A percentile compares a stretch with the other conserved stretches of the same genome.
These are phyloP conservation scores for Lingula anatina DNA, from an alignment of 2,888 invertebrate genomes.

Conservation along the genomic window DNA sequence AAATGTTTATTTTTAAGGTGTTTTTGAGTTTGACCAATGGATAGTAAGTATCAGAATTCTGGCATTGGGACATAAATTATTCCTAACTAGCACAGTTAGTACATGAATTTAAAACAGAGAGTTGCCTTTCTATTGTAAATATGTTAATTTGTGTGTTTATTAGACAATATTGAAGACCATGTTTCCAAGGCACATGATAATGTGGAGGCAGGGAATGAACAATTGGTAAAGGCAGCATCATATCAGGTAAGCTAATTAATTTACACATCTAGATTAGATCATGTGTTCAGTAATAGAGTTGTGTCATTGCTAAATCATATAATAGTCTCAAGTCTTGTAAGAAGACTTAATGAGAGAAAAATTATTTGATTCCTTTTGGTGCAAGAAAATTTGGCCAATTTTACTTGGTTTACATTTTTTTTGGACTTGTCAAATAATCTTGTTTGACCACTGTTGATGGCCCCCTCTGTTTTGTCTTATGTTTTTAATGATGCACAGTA, in stretches of 20 bases:
- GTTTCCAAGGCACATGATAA: conserved; percentile 70
- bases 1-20: background rate
- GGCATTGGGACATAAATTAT: no score
- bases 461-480: background rate
- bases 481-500: no score
- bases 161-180: conserved; percentile 78
- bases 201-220: conserved; percentile 73
- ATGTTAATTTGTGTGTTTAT: conserved; percentile 27
- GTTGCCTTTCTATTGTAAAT: background rate
- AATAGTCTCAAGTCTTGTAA: no score
- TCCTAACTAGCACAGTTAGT: background rate
- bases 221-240: conserved; percentile 74
- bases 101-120: background rate
- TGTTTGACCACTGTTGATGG: background rate
- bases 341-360: no score
- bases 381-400: no score
- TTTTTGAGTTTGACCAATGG: background rate
- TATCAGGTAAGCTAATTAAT: conserved; percentile 61
- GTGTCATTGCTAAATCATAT: no score
- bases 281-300: no score
- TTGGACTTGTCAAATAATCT: background rate
- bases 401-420: background rate
- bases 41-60: no score
- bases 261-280: background rate
- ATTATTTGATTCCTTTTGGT: no score